Conservation (phyloP, 1,140 invertebrate species). For the Mamestra configurata region DNA sequence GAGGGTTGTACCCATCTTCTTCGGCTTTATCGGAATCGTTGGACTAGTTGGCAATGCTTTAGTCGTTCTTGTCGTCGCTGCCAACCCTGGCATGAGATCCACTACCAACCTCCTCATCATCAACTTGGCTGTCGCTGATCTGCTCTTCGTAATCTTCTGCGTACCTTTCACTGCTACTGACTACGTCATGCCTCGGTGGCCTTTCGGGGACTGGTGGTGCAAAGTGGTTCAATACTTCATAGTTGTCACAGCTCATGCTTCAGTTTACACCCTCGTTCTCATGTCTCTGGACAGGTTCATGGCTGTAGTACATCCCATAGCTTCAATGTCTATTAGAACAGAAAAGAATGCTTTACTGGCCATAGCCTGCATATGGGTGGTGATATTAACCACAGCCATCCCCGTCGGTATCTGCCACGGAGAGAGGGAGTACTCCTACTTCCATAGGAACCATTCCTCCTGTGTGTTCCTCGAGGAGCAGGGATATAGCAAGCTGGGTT, state of each 20-base stretch:
- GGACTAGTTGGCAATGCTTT: conserved; percentile 96
- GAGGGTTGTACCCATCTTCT: conserved; percentile 95
- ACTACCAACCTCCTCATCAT: conserved; percentile 98
- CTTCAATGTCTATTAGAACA: conserved; percentile 96
- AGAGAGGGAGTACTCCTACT: conserved; percentile 91
- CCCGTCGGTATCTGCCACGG: conserved; percentile 94
- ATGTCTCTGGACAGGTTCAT: conserved; percentile 98
- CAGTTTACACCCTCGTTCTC: conserved; percentile 97
- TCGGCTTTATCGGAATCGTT: conserved; percentile 95
- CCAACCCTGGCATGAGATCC: conserved; percentile 96
- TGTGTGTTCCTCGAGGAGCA: conserved; percentile 91
- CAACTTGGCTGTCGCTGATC: conserved; percentile 95
- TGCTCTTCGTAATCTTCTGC: conserved; percentile 98
- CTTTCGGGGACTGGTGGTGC: conserved; percentile 97
- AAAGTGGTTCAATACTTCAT: conserved; percentile 93
- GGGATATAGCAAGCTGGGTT: conserved; percentile 91
- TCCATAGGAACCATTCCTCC: conserved; percentile 89
- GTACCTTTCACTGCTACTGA: conserved; percentile 97
- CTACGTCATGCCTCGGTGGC: conserved; percentile 96
- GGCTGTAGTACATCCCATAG: conserved; percentile 97
- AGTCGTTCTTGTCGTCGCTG: conserved; percentile 95
- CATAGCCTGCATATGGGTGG: conserved; percentile 94
- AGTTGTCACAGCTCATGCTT: conserved; percentile 97
- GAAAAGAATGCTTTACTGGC: conserved; percentile 94
- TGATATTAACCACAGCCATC: conserved; percentile 92